A percentile compares a stretch with the other conserved stretches of the same genome.
These are phyloP conservation scores for Apeltes quadracus DNA, from an alignment of 2,113 vertebrate species.

Conservation along the genomic window DNA sequence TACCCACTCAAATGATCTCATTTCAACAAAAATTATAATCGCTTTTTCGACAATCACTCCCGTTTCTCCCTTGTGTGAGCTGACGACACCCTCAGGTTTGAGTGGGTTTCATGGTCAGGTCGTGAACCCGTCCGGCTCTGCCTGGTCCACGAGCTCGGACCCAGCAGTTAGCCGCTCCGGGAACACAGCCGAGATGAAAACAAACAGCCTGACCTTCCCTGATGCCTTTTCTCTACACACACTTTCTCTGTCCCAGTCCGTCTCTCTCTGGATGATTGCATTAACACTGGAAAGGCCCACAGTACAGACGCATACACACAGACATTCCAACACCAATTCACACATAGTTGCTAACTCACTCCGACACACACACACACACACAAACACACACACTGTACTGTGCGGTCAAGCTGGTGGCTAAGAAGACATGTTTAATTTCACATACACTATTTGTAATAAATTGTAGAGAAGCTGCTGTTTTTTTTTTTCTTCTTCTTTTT, in stretches of 20 bases:
- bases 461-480: slow-evolving; percentile 59
- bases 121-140: not conserved
- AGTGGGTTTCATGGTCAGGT: slow-evolving; percentile 39
- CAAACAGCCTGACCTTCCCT: slow-evolving; percentile 27
- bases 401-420: slow-evolving; percentile 88
- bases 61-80: slow-evolving; percentile 46
- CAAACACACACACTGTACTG: slow-evolving; percentile 86
- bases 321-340: slow-evolving; percentile 46
- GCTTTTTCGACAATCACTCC: slow-evolving; percentile 61
- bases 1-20: slow-evolving; percentile 64
- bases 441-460: slow-evolving; percentile 67
- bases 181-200: slow-evolving; percentile 3
- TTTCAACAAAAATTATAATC: slow-evolving; percentile 72
- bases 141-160: slow-evolving; percentile 23
- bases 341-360: slow-evolving; percentile 54
- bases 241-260: slow-evolving; percentile 54
- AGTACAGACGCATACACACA: slow-evolving; percentile 80
- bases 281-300: slow-evolving; percentile 95
- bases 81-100: not conserved
- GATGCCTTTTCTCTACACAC: slow-evolving; percentile 25
- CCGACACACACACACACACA: slow-evolving; percentile 67
- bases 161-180: slow-evolving; percentile 24
- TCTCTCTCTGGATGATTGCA: slow-evolving; percentile 86
- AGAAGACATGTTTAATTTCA: slow-evolving; percentile 81
- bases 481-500: slow-evolving; percentile 10